Evolutionary conservation across 2,113 vertebrate genomes (phyloP).

Genomic region (Rousettus leschenaultii): DNA sequence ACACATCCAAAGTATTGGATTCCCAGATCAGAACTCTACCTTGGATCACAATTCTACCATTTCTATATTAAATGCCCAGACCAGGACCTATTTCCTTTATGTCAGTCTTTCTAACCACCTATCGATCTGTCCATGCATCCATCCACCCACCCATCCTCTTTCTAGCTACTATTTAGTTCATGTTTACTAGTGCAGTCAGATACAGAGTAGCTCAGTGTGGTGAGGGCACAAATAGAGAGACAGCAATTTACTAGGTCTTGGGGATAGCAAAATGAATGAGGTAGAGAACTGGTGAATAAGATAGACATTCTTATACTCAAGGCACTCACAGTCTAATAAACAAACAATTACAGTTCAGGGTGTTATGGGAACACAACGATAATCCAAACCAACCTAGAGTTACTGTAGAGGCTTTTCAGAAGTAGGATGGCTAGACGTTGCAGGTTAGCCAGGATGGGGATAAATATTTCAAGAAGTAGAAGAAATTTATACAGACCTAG

Average conservation of each 20-base stretch:
- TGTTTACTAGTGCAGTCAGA: background rate
- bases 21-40: background rate
- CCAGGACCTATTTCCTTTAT: background rate
- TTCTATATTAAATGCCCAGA: background rate
- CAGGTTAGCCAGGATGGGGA: background rate
- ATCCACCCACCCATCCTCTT: background rate
- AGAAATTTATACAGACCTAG: slow-evolving; percentile 19
- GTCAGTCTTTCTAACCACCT: background rate
- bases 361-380: background rate
- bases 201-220: background rate
- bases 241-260: background rate
- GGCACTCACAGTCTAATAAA: background rate
- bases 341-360: background rate
- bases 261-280: background rate
- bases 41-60: background rate
- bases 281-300: background rate
- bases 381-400: background rate
- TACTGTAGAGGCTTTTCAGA: background rate
- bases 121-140: background rate
- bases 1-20: background rate
- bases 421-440: background rate
- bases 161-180: background rate
- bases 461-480: slow-evolving; percentile 41
- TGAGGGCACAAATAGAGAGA: background rate
- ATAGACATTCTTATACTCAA: background rate